Conservation (phyloP, 2,888 invertebrate species). For the Zaprionus lineosus region DNA sequence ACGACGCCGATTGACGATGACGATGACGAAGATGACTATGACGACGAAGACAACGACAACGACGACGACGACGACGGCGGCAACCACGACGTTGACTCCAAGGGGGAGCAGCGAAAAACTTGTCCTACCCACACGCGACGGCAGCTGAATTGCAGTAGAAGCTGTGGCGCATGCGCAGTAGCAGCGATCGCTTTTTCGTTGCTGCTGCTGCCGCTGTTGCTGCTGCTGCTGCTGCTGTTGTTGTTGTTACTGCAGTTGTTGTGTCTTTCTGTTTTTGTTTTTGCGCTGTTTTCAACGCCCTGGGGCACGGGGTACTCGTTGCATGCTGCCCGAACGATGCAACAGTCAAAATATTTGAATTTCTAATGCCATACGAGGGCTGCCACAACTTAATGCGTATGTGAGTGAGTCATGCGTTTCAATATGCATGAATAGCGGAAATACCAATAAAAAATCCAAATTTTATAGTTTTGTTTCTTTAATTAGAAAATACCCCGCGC, state of each 20-base stretch:
- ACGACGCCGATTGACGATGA: conserved; percentile 16
- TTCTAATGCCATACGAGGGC: conserved; percentile 72
- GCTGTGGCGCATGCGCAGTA: conserved; percentile 64
- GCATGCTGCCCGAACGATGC: conserved; percentile 54
- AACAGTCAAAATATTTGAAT: conserved; percentile 80
- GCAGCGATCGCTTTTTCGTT: conserved; percentile 51
- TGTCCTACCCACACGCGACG: conserved; percentile 53
- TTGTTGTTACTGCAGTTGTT: too few relatives aligned
- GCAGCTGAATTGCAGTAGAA: conserved; percentile 9
- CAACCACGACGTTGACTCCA: conserved; percentile 11
- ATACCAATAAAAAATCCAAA: too few relatives aligned
- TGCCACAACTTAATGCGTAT: conserved; percentile 43
- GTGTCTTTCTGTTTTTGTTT: conserved; percentile 21
- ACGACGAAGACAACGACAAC: conserved; percentile 15
- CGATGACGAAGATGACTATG: conserved; percentile 12
- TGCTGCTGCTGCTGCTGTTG: too few relatives aligned
- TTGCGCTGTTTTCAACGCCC: conserved; percentile 60
- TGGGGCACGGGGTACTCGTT: conserved; percentile 55
- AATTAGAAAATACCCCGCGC: too few relatives aligned
- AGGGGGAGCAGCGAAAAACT: conserved; percentile 50
- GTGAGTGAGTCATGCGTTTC: conserved; percentile 54
- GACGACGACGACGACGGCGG: conserved; percentile 14
- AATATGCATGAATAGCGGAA: too few relatives aligned
- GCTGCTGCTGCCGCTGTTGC: too few relatives aligned
- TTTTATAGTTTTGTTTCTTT: too few relatives aligned